Conservation (phyloP, 2,888 invertebrate genomes). For the Ophion slaviceki region DNA sequence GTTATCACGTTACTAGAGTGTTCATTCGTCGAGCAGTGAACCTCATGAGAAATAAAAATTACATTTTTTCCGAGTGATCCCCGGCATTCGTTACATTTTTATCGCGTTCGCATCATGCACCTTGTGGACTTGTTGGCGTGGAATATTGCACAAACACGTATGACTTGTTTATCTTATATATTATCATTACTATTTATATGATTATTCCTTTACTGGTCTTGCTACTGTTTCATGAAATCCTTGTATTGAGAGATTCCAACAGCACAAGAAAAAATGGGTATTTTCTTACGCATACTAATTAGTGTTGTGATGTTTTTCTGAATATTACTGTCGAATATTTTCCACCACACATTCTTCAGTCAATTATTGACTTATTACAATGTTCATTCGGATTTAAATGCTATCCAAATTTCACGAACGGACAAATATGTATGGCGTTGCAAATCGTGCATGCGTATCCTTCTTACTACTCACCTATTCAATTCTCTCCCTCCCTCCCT, state of each 20-base stretch:
- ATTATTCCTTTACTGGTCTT: conserved; percentile 27
- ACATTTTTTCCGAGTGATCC: conserved; percentile 9
- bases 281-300: conserved; percentile 15
- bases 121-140: conserved; percentile 77
- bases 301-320: conserved; percentile 13
- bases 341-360: conserved; percentile 4
- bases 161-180: conserved; percentile 71
- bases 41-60: background rate
- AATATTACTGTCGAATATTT: conserved; percentile 30
- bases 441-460: conserved; percentile 64
- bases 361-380: background rate
- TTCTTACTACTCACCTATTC: conserved; percentile 37
- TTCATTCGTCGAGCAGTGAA: background rate
- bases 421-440: conserved; percentile 32
- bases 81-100: conserved; percentile 56
- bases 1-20: too few relatives aligned
- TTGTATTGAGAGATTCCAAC: conserved; percentile 46
- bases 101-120: conserved; percentile 74
- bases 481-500: conserved; percentile 51
- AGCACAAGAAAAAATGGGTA: conserved; percentile 2
- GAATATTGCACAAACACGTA: conserved; percentile 76
- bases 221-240: conserved; percentile 43
- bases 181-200: conserved; percentile 38
- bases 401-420: background rate
- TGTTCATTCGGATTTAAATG: background rate